These are phyloP conservation scores for Tachypleus tridentatus DNA, from an alignment of 1,140 invertebrate genomes.

Conservation along the genomic window DNA sequence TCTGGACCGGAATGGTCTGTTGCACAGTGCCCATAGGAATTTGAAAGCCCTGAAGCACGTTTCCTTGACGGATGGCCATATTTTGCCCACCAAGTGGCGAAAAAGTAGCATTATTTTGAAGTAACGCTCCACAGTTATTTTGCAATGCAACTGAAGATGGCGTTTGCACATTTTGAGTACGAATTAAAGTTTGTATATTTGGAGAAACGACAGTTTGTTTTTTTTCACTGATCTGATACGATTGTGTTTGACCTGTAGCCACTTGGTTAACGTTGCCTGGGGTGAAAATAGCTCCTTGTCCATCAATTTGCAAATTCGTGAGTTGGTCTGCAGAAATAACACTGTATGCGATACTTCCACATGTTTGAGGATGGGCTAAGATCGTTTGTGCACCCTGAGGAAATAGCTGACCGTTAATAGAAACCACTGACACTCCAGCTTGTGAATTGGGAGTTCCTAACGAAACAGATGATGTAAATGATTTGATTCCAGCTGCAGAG, in stretches of 20 bases:
- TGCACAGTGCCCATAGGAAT: constrained; percentile 50
- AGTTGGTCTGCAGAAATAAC: constrained; percentile 44
- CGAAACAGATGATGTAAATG: too few species aligned
- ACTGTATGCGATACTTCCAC: constrained; percentile 46
- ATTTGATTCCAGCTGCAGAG: constrained; percentile 5
- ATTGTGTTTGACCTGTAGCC: constrained; percentile 25
- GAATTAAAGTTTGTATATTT: constrained; percentile 47
- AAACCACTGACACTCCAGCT: too few species aligned
- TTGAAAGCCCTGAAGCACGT: constrained; percentile 50
- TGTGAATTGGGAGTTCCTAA: too few species aligned
- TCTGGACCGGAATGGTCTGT: constrained; percentile 76
- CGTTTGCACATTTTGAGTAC: constrained; percentile 31
- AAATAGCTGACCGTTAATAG: too few species aligned
- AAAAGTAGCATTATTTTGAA: constrained; percentile 18
- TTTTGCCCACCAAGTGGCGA: constrained; percentile 46
- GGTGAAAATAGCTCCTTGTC: constrained; percentile 81
- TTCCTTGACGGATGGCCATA: constrained; percentile 49
- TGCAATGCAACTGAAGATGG: constrained; percentile 17
- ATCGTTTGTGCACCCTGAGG: constrained; percentile 23
- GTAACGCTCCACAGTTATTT: constrained; percentile 20
- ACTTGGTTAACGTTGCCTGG: constrained; percentile 33
- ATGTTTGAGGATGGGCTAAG: constrained; percentile 24
- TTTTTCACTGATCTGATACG: constrained; percentile 26
- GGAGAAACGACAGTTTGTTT: constrained; percentile 42
- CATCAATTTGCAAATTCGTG: constrained; percentile 82